Evolutionary conservation across 1,140 invertebrate species (phyloP).

Genomic region (Aphis craccivora): DNA sequence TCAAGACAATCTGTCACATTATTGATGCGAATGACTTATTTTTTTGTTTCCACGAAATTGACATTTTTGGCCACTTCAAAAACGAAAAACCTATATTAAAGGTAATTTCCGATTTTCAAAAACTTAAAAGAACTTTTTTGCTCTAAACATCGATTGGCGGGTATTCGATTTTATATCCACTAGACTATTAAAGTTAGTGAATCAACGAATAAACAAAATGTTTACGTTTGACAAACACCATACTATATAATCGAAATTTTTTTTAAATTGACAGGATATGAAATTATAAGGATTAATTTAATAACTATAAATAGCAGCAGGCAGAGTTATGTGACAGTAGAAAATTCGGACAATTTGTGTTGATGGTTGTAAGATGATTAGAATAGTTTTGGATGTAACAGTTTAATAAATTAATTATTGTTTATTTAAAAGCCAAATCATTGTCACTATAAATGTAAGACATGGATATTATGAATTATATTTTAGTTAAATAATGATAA

Average conservation of each 20-base stretch:
- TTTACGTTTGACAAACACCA: neutral
- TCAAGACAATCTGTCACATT: slow-evolving; percentile 19
- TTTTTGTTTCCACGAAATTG: neutral
- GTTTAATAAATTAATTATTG: neutral
- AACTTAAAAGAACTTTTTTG: slow-evolving; percentile 14
- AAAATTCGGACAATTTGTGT: neutral
- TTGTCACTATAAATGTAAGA: neutral
- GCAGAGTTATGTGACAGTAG: neutral
- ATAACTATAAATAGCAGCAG: neutral
- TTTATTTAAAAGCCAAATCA: neutral
- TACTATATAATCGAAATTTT: neutral
- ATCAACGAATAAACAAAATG: neutral
- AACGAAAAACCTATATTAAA: slow-evolving; percentile 25
- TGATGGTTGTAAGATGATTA: neutral
- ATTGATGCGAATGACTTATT: neutral
- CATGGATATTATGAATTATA: neutral
- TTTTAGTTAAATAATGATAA: neutral
- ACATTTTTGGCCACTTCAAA: slow-evolving; percentile 31
- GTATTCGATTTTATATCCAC: neutral
- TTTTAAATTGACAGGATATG: neutral
- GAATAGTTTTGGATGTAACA: neutral
- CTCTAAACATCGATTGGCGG: neutral
- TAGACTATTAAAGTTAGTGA: neutral
- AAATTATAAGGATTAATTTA: neutral
- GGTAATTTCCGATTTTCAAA: neutral